Conservation (phyloP, 2,888 invertebrate genomes). For the Mayetiola destructor region DNA sequence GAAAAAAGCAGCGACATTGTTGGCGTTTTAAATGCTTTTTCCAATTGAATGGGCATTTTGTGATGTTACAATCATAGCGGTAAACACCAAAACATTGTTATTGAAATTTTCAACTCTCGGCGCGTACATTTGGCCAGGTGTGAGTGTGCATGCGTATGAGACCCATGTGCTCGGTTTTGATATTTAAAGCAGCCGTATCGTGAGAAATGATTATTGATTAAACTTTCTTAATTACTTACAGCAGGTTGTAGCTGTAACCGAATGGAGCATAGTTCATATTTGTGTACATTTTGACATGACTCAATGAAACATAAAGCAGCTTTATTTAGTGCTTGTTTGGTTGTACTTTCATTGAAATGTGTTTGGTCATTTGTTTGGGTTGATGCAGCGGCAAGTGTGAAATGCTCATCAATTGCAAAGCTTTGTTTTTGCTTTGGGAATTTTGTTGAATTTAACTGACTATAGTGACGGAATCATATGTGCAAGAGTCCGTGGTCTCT, state of each 20-base stretch:
- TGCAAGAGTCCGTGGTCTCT: too few relatives aligned
- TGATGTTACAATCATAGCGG: neutral
- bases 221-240: constrained; percentile 14
- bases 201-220: constrained; percentile 13
- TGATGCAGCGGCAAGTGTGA: too few relatives aligned
- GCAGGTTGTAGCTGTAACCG: constrained; percentile 10
- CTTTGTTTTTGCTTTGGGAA: too few relatives aligned
- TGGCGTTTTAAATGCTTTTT: neutral
- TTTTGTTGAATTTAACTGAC: too few relatives aligned
- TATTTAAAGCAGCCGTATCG: constrained; percentile 9
- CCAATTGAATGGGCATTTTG: neutral
- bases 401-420: too few relatives aligned
- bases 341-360: too few relatives aligned
- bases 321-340: too few relatives aligned
- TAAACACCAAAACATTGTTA: too few relatives aligned
- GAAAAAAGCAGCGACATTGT: constrained; percentile 8
- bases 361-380: too few relatives aligned
- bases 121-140: neutral
- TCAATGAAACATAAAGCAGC: too few relatives aligned
- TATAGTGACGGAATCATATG: too few relatives aligned
- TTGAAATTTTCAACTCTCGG: neutral
- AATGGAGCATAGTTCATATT: constrained; percentile 5
- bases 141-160: neutral
- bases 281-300: too few relatives aligned
- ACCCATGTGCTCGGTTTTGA: constrained; percentile 2